Evolutionary conservation across 1,140 invertebrate species (phyloP).

Genomic region (Saxidomus purpurata): DNA sequence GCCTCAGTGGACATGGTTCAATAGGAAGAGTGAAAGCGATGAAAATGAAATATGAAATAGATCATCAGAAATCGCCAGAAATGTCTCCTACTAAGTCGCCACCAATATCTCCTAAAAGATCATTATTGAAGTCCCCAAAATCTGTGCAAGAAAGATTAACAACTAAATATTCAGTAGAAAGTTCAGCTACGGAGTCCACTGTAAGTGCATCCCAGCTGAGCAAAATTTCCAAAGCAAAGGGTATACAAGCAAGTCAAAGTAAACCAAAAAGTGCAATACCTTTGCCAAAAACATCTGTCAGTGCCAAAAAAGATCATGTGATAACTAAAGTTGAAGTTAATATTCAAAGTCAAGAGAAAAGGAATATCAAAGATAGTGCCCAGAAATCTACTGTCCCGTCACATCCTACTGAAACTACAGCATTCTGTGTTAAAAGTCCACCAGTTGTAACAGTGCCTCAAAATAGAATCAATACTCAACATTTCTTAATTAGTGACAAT

Average conservation of each 20-base stretch:
- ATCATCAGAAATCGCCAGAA: slow-evolving; percentile 69
- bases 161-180: not conserved
- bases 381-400: not conserved
- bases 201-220: not conserved
- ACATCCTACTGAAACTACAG: not conserved
- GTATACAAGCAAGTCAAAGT: not conserved
- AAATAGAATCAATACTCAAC: not conserved
- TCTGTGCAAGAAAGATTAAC: slow-evolving; percentile 4
- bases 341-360: not conserved
- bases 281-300: not conserved
- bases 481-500: not conserved
- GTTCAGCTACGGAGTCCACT: not conserved
- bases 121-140: slow-evolving; percentile 51
- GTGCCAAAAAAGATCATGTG: not conserved
- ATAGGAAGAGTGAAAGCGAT: slow-evolving; percentile 77
- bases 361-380: not conserved
- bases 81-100: slow-evolving; percentile 68
- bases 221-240: slow-evolving; percentile 34
- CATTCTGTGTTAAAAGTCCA: not conserved
- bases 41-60: slow-evolving; percentile 77
- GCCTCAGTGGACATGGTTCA: slow-evolving; percentile 64
- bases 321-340: slow-evolving; percentile 18
- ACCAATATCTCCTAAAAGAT: slow-evolving; percentile 34
- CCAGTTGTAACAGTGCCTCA: not conserved
- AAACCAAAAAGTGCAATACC: slow-evolving; percentile 59